Conservation (phyloP, 2,888 invertebrate genomes). For the Tolmerus cingulatus region DNA sequence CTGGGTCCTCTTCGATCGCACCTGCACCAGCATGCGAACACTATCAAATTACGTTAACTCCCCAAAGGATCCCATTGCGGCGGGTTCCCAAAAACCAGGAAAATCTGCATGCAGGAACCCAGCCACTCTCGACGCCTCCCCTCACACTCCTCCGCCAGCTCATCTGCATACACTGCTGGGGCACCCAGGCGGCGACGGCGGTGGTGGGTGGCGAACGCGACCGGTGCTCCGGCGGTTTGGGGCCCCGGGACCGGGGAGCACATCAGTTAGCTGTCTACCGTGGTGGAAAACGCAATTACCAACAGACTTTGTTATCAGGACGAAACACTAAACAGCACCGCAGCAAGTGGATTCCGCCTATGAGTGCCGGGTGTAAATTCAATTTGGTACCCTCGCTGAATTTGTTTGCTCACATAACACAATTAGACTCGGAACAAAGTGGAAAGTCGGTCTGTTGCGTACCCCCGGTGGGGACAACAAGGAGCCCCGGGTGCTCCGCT, state of each 20-base stretch:
- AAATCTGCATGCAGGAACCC: background rate
- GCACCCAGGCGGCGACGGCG: background rate
- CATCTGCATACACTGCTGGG: background rate
- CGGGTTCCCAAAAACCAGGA: background rate
- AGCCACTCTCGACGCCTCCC: background rate
- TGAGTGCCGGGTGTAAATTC: slow-evolving; percentile 38
- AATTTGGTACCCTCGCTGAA: slow-evolving; percentile 39
- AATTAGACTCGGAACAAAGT: slow-evolving; percentile 39
- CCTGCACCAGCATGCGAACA: background rate
- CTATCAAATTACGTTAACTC: slow-evolving; percentile 32
- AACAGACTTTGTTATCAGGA: slow-evolving; percentile 40
- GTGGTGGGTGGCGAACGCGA: background rate
- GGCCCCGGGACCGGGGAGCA: background rate
- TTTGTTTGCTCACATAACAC: slow-evolving; percentile 42
- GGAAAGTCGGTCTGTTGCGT: slow-evolving; percentile 11
- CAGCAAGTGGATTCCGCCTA: slow-evolving; percentile 37
- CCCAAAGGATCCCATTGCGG: slow-evolving; percentile 25
- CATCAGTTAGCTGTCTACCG: slow-evolving; percentile 40
- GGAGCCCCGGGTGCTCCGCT: background rate
- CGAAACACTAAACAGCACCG: slow-evolving; percentile 40
- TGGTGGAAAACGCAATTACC: slow-evolving; percentile 41
- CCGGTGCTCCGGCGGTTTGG: background rate
- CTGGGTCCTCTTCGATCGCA: background rate
- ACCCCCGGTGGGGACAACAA: background rate
- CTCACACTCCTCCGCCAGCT: no score